Evolutionary conservation across 2,888 invertebrate genomes (phyloP), one percentile per base, ranked within the genome.

Genomic region (Limnephilus auricula): DNA sequence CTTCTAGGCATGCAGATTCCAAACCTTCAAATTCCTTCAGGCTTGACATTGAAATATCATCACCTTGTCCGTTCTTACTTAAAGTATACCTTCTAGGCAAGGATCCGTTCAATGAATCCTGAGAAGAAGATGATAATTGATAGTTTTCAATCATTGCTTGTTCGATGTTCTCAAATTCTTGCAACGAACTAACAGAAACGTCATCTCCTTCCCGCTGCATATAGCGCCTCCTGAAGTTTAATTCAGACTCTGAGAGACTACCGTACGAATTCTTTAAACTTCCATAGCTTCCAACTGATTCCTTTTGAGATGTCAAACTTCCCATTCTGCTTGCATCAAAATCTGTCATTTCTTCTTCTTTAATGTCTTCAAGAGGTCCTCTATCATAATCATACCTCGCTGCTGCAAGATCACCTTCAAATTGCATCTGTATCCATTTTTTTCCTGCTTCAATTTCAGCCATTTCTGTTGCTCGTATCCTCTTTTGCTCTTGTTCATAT

Each of bases 91-190:
- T 96, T 90, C 97, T 96, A n/a, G 98, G 97, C 92, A 98, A 96
- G 93, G 98, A 98, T 12, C 98, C 98, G 94, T 98, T 98, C 5
- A 97, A 96, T 0, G 98, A 98, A 94, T 98, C 99, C 94, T 98
- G 98, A 2, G 98, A 99, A 15, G 98, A 98, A 90, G 97, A 97
- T 88, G 97, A 97, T 93, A 97, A 96, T 94, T 97, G 97, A 93
- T 97, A 97, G 94, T 97, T 98, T 94, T 98, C 98, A 94, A 98
- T 96, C 94, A 99, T 97, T 1, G 98, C 98, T 93, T 97, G 97
- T 95, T 99, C 99, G 25, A 99, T 95, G 93, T 97, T 97, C 95
- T 99, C 99, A 95, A 99, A 99, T 94, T 99, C 99, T 95, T 99
- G 98, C 92, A 99, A 96, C 10, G 99, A 99, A 93, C 98, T 98